phyloP scores from a whole-genome alignment of 2,797 vertebrate genomes.

The Fistularia tabacaria region DNA sequence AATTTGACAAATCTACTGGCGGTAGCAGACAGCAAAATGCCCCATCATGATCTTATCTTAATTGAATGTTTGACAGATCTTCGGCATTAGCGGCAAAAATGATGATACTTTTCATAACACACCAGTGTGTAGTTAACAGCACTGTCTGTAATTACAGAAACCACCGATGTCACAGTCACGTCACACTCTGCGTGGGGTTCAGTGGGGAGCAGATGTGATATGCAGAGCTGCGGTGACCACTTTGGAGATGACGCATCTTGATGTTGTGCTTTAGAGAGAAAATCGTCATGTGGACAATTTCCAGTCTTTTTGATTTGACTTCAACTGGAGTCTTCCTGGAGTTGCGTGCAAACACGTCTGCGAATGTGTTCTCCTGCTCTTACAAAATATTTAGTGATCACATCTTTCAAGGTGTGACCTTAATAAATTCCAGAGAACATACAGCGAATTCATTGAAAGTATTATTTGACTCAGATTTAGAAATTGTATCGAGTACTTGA shows the following conservation, averaged over 20 bases:
- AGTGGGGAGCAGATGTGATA: slow-evolving; percentile 2
- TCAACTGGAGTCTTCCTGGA: slow-evolving; percentile 26
- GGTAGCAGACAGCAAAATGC: slow-evolving; percentile 27
- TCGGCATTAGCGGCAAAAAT: slow-evolving; percentile 17
- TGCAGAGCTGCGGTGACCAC: not conserved
- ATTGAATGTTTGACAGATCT: slow-evolving; percentile 25
- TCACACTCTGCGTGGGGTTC: slow-evolving; percentile 22
- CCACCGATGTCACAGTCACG: slow-evolving; percentile 2
- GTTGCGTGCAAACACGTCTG: too few species aligned
- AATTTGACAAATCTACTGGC: slow-evolving; percentile 24
- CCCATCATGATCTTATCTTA: slow-evolving; percentile 37
- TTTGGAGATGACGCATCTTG: not conserved
- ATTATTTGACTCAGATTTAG: too few species aligned
- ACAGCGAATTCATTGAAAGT: too few species aligned
- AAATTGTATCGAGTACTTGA: too few species aligned
- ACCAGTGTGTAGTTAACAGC: slow-evolving; percentile 42
- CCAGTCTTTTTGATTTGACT: slow-evolving; percentile 33
- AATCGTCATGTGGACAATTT: slow-evolving; percentile 9
- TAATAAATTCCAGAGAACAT: too few species aligned
- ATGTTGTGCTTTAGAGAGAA: slow-evolving; percentile 4
- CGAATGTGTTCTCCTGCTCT: not conserved
- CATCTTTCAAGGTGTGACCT: too few species aligned
- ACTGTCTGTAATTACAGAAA: slow-evolving; percentile 21
- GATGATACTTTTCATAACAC: too few species aligned
- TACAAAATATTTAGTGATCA: too few species aligned